These are phyloP conservation scores for Pachyramphus minor DNA, from an alignment of 2,113 vertebrate species.

Conservation along the genomic window DNA sequence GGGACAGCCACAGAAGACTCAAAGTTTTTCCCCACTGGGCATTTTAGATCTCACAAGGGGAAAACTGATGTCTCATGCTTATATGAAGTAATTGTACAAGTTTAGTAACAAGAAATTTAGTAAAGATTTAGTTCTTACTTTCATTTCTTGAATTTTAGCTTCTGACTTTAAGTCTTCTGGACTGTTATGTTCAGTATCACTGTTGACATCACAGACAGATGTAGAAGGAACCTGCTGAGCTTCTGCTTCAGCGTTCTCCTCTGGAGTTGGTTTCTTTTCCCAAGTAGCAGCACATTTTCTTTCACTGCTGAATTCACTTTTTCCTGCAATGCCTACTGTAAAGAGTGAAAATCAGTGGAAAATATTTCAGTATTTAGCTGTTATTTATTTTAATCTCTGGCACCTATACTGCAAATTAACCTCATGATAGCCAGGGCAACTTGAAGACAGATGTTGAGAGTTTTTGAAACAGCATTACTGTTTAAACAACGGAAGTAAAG, in stretches of 20 bases:
- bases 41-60: not conserved
- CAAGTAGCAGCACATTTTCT: slow-evolving; percentile 78
- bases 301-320: slow-evolving; percentile 54
- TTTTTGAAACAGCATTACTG: not conserved
- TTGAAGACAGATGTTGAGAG: not conserved
- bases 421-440: not conserved
- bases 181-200: slow-evolving; percentile 78
- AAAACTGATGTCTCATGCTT: not conserved
- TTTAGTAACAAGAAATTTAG: not conserved
- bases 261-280: slow-evolving; percentile 82
- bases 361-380: not conserved
- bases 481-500: not conserved
- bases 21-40: not conserved
- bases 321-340: not conserved
- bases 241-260: slow-evolving; percentile 82
- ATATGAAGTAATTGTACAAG: not conserved
- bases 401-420: not conserved
- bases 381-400: not conserved
- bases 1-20: not conserved
- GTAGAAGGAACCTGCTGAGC: slow-evolving; percentile 79
- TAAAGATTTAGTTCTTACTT: slow-evolving; percentile 70
- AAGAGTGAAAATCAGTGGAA: not conserved
- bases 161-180: slow-evolving; percentile 81
- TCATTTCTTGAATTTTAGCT: slow-evolving; percentile 74
- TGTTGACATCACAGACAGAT: slow-evolving; percentile 80